Evolutionary conservation across 2,888 invertebrate genomes (phyloP), one percentile per base, ranked within the genome.

Genomic region (Prostheceraeus crozeri): DNA sequence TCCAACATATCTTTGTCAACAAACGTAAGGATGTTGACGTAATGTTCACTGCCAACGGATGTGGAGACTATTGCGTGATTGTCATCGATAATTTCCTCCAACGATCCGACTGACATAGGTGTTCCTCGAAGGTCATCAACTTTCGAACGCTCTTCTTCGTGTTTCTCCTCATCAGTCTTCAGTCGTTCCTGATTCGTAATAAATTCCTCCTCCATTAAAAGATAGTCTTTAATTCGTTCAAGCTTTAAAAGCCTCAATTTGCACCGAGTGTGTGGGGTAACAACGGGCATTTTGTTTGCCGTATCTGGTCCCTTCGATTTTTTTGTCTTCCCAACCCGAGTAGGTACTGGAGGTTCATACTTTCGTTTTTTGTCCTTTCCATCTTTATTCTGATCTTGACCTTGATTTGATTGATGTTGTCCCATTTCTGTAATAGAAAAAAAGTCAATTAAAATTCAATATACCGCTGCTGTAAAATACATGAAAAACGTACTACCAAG

Each of bases 31-130:
- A 99, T 98, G 76, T 90, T 93, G 65, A 98, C 98, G 76, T 99
- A 99, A 77, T 99, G 98, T 76, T 99, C 98, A 69, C 91, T 91
- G 57, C 98, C 98, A 1, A 98, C 96, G 56, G 93, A 93, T 1
- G 96, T 96, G 0, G 93, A 94, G 1, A 98, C 98, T 75, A 98
- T 99, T 2, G 98, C 98, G 79, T 98, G 98, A 77, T 96, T 98
- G 76, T 98, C 98, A 79, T 98, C 98, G 68, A 99, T 99, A 62
- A 99, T 94, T 80, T 98, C 98, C 76, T 99, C 98, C 62, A 98
- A 79, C 65, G 88, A 93, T n/a, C 98, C 98, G 23, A 98, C 98
- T 4, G 94, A 94, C 98, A 98, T 99, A 0, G 98, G 98, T 30
- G 96, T 94, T 45, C 98, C 96, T 75, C 98, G 82, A 58, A 99